These are phyloP conservation scores for Heliornis fulica DNA, from an alignment of 2,113 vertebrate species.

Conservation along the genomic window DNA sequence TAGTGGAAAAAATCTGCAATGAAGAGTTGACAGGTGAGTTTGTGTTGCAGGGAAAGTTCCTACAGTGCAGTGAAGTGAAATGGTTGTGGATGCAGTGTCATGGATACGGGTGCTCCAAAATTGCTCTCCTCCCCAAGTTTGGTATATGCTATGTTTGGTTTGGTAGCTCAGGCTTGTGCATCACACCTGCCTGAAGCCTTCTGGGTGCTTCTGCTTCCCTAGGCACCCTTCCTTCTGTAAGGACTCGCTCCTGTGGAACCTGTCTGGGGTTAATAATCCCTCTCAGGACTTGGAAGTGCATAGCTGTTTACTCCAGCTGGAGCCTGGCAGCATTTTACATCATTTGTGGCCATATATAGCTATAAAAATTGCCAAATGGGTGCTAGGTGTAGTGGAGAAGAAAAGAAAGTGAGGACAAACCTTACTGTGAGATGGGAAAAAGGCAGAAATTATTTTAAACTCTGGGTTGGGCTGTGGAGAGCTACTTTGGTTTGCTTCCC, in stretches of 20 bases:
- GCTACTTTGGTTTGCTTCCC: background rate
- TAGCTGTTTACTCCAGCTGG: background rate
- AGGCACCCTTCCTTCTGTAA: background rate
- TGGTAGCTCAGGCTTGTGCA: background rate
- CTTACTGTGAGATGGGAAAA: background rate
- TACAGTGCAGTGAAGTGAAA: background rate
- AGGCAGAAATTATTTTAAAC: background rate
- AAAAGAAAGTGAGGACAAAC: background rate
- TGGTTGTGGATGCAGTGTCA: fast-evolving
- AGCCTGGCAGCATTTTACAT: background rate
- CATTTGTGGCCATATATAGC: background rate
- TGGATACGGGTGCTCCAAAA: background rate
- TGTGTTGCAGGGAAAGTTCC: background rate
- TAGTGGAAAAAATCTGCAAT: background rate
- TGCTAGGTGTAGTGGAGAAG: background rate
- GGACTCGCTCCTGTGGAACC: background rate
- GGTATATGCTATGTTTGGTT: background rate
- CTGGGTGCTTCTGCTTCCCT: background rate
- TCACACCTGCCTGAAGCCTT: background rate
- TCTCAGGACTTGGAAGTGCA: background rate
- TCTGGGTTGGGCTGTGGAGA: background rate
- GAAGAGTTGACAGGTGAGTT: fast-evolving
- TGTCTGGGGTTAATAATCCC: background rate
- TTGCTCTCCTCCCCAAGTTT: fast-evolving
- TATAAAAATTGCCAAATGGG: background rate